Evolutionary conservation across 2,888 invertebrate genomes (phyloP).

Genomic region (Cheilosia impressa): DNA sequence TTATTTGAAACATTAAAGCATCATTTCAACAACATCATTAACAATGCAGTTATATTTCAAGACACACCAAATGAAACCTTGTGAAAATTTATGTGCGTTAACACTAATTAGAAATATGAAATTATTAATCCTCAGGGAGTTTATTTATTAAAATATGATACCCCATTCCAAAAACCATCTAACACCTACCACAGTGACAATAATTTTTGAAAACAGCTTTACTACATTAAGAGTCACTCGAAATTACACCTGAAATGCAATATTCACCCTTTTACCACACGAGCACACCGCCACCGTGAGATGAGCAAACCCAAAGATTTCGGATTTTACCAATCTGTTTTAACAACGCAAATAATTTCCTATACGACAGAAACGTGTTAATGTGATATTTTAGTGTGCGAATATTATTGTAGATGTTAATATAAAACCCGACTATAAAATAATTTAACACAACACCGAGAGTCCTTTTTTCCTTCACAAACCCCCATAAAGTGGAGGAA

Average conservation of each 20-base stretch:
- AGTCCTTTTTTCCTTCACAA: slow-evolving; percentile 41
- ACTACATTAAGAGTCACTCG: slow-evolving; percentile 59
- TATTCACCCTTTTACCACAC: slow-evolving; percentile 24
- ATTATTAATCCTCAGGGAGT: slow-evolving; percentile 63
- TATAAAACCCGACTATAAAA: slow-evolving; percentile 71
- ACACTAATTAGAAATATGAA: slow-evolving; percentile 66
- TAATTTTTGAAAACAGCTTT: slow-evolving; percentile 69
- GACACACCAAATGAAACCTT: slow-evolving; percentile 36
- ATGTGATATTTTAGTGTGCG: slow-evolving; percentile 67
- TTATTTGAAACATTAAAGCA: background rate
- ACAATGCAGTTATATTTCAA: slow-evolving; percentile 54
- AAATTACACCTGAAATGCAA: slow-evolving; percentile 56
- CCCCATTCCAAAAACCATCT: slow-evolving; percentile 34
- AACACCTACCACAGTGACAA: slow-evolving; percentile 43
- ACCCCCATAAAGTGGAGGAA: slow-evolving; percentile 41
- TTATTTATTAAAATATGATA: slow-evolving; percentile 67
- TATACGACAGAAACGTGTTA: slow-evolving; percentile 69
- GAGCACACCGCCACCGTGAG: background rate
- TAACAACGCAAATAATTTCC: slow-evolving; percentile 62
- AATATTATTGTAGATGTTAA: slow-evolving; percentile 63
- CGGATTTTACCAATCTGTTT: slow-evolving; percentile 67
- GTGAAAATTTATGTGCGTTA: slow-evolving; percentile 53
- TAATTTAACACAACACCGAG: slow-evolving; percentile 65
- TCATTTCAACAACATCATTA: slow-evolving; percentile 36
- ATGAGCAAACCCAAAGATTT: slow-evolving; percentile 35